Evolutionary conservation across 2,888 invertebrate species (phyloP).

Genomic region (Pelosia muscerda): DNA sequence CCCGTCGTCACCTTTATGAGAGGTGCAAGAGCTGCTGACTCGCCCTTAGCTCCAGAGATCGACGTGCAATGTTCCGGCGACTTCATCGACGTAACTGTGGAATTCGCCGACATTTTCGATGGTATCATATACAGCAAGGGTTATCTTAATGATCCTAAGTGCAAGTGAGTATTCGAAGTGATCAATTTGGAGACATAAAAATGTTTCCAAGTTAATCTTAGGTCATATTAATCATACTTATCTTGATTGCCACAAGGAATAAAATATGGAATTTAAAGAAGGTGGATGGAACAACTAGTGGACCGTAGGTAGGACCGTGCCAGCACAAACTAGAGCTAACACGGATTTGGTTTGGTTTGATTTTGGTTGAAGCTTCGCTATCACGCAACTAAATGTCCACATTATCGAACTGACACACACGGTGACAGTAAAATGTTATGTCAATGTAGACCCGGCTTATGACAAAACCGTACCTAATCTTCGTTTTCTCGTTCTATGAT

Average conservation of each 20-base stretch:
- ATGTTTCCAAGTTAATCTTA: neutral
- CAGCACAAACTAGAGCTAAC: no score
- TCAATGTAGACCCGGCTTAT: no score
- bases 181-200: neutral
- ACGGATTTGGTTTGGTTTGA: no score
- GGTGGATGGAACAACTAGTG: no score
- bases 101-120: constrained; percentile 88
- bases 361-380: no score
- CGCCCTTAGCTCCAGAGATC: constrained; percentile 81
- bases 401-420: no score
- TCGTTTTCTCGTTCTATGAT: no score
- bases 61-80: constrained; percentile 88
- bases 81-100: constrained; percentile 88
- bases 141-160: constrained; percentile 88
- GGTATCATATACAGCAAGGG: constrained; percentile 92
- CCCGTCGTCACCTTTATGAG: constrained; percentile 79
- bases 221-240: neutral
- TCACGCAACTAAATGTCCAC: no score
- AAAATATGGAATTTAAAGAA: neutral
- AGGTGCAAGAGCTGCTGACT: constrained; percentile 84
- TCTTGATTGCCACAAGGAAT: neutral
- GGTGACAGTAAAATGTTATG: no score
- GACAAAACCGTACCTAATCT: no score
- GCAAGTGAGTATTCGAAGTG: constrained; percentile 85
- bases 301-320: no score